These are phyloP conservation scores for Phataginus tetradactyla DNA, from an alignment of 2,797 vertebrate species.

Conservation along the genomic window DNA sequence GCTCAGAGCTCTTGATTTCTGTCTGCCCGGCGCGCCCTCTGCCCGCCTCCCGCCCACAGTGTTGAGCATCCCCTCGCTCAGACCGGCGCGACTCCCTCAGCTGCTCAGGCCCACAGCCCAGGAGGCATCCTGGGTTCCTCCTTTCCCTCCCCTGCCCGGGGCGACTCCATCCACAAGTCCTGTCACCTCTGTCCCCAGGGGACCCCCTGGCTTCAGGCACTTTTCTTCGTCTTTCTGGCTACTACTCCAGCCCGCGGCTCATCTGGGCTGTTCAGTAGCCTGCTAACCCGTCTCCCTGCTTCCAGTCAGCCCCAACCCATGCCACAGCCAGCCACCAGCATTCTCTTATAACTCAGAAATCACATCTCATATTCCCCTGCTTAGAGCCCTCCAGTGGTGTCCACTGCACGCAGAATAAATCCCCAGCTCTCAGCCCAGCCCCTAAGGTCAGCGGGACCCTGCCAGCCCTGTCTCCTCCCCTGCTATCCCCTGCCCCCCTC, in stretches of 20 bases:
- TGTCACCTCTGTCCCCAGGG: not conserved
- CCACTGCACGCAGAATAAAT: not conserved
- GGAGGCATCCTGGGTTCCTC: no score
- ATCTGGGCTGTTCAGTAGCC: not conserved
- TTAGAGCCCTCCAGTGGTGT: not conserved
- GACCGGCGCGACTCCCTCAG: rapidly evolving
- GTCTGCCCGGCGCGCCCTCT: not conserved
- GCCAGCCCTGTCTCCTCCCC: not conserved
- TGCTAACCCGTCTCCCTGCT: not conserved
- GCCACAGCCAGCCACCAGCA: not conserved
- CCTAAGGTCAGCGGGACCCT: not conserved
- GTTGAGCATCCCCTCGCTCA: not conserved
- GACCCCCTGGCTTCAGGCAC: rapidly evolving
- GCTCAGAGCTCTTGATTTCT: not conserved
- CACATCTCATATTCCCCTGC: not conserved
- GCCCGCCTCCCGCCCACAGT: not conserved
- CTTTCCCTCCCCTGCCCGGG: rapidly evolving
- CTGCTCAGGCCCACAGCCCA: not conserved
- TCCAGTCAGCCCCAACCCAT: rapidly evolving
- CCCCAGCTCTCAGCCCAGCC: not conserved
- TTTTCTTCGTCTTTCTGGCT: not conserved
- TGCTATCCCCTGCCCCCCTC: not conserved
- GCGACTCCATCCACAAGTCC: not conserved
- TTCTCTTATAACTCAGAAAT: not conserved
- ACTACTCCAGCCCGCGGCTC: not conserved